phyloP scores from a whole-genome alignment of 2,797 vertebrate species.

The Trachurus trachurus region DNA sequence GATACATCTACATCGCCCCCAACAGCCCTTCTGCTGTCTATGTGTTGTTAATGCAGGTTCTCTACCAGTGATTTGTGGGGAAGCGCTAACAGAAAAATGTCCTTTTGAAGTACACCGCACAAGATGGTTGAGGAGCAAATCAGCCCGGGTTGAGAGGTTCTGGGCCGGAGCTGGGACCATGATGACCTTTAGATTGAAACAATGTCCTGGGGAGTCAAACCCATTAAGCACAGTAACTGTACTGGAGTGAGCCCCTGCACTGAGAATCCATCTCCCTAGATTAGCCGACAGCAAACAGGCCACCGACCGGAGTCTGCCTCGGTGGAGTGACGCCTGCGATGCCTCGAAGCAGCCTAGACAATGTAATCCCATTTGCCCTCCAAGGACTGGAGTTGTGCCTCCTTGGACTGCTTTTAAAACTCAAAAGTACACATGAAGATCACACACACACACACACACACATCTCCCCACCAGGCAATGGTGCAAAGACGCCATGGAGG shows the following conservation, averaged over 20 bases:
- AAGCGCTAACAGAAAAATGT: constrained; percentile 34
- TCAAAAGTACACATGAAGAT: constrained; percentile 8
- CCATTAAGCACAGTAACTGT: constrained; percentile 71
- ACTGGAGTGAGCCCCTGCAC: constrained; percentile 39
- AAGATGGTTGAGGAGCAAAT: constrained; percentile 55
- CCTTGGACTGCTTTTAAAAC: constrained; percentile 17
- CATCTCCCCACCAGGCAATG: neutral
- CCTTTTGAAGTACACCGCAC: constrained; percentile 27
- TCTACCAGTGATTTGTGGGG: constrained; percentile 28
- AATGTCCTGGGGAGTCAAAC: constrained; percentile 74
- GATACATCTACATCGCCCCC: neutral
- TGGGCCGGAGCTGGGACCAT: constrained; percentile 53
- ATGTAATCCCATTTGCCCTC: constrained; percentile 62
- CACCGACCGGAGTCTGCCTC: constrained; percentile 39
- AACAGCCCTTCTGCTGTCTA: neutral
- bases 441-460: constrained; percentile 17
- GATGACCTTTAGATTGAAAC: constrained; percentile 80
- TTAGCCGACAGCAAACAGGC: constrained; percentile 65
- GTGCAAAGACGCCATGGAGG: neutral
- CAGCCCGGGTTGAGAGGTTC: constrained; percentile 55
- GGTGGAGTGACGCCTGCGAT: constrained; percentile 39
- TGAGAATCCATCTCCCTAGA: constrained; percentile 74
- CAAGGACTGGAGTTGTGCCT: constrained; percentile 22
- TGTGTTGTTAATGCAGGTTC: constrained; percentile 5
- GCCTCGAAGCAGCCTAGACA: constrained; percentile 49